Evolutionary conservation across 2,888 invertebrate genomes (phyloP).

Genomic region (Chrysolina americana): DNA sequence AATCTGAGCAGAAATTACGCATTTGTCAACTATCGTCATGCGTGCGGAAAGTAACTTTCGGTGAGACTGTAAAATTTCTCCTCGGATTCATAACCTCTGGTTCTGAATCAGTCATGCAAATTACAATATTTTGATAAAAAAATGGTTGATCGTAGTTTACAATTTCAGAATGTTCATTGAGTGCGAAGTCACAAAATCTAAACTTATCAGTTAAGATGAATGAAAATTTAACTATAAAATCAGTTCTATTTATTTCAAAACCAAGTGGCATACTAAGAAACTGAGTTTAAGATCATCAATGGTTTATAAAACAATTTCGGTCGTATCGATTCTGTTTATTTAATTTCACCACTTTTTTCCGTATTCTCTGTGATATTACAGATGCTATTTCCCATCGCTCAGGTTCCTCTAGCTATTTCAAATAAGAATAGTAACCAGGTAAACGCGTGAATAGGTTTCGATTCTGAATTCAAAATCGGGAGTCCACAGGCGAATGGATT

Average conservation of each 20-base stretch:
- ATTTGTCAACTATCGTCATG: no score
- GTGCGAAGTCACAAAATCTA: no score
- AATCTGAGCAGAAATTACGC: no score
- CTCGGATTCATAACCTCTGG: no score
- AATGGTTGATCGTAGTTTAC: no score
- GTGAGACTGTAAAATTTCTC: no score
- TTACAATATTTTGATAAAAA: no score
- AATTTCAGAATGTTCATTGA: no score
- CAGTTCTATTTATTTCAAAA: not conserved
- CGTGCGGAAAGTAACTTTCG: no score
- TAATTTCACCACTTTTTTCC: constrained; percentile 21
- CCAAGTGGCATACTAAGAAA: not conserved
- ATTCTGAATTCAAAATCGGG: constrained; percentile 27
- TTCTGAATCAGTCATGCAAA: no score
- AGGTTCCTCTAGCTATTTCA: constrained; percentile 24
- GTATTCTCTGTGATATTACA: constrained; percentile 28
- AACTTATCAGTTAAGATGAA: no score
- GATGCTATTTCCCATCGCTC: constrained; percentile 31
- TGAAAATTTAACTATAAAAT: no score
- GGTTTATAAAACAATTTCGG: not conserved
- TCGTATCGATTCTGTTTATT: constrained; percentile 5
- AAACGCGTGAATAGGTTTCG: constrained; percentile 21
- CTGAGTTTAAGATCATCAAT: not conserved
- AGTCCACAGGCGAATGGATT: not conserved
- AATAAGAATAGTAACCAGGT: constrained; percentile 16